Percentiles rank a stretch among this genome's conserved stretches.
Conservation (phyloP, 2,888 invertebrate species). For the Leucophora obtusa region DNA sequence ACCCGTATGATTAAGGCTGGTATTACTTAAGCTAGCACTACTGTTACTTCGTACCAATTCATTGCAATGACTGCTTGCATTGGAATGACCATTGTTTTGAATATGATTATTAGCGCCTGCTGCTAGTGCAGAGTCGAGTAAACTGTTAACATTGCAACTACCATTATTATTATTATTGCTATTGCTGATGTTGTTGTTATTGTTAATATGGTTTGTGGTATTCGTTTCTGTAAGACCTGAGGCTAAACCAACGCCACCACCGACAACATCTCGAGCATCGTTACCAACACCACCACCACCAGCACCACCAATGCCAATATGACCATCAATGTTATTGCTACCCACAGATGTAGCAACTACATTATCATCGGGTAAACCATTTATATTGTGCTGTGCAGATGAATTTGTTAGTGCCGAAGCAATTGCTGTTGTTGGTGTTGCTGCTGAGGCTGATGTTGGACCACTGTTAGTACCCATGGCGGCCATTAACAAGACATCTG, state of each 20-base stretch:
- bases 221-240: slow-evolving; percentile 56
- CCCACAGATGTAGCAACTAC: slow-evolving; percentile 41
- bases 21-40: slow-evolving; percentile 69
- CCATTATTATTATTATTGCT: slow-evolving; percentile 21
- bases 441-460: slow-evolving; percentile 39
- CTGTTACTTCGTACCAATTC: slow-evolving; percentile 67
- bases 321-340: slow-evolving; percentile 48
- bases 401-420: slow-evolving; percentile 12
- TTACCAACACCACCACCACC: slow-evolving; percentile 12
- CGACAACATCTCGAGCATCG: neutral
- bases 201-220: slow-evolving; percentile 49
- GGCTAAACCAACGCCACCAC: slow-evolving; percentile 40
- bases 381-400: slow-evolving; percentile 23
- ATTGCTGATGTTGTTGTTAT: slow-evolving; percentile 39
- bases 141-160: slow-evolving; percentile 55
- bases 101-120: slow-evolving; percentile 66
- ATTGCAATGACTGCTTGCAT: slow-evolving; percentile 65
- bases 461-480: slow-evolving; percentile 55
- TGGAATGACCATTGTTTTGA: slow-evolving; percentile 62
- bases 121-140: slow-evolving; percentile 58
- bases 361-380: slow-evolving; percentile 51
- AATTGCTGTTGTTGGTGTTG: neutral
- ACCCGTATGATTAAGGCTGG: slow-evolving; percentile 65
- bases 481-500: slow-evolving; percentile 63
- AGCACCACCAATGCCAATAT: slow-evolving; percentile 35